phyloP scores from a whole-genome alignment of 2,797 vertebrate species.

The Clangula hyemalis region DNA sequence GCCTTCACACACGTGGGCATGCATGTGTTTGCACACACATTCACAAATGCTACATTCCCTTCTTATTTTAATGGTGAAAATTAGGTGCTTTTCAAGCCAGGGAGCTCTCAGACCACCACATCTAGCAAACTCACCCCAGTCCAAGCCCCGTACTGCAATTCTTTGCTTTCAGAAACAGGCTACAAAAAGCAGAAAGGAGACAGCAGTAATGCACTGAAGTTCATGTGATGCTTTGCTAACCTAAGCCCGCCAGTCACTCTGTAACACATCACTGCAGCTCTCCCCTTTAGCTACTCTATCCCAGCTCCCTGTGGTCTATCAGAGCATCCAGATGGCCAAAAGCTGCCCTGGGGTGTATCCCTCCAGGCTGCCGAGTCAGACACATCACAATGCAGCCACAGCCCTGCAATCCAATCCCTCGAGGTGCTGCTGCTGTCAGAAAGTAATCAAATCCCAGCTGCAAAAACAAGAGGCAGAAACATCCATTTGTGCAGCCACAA shows the following conservation, averaged over 20 bases:
- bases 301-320: background rate
- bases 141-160: background rate
- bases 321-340: background rate
- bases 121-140: background rate
- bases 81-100: background rate
- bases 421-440: background rate
- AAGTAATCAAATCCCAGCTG: background rate
- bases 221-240: fast-evolving
- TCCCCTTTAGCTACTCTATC: background rate
- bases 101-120: background rate
- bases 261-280: background rate
- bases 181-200: background rate
- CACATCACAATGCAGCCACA: background rate
- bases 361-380: background rate
- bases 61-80: background rate
- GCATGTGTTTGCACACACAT: fast-evolving
- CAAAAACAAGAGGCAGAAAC: background rate
- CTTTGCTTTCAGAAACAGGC: background rate
- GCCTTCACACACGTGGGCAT: background rate
- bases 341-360: background rate
- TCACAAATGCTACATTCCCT: fast-evolving
- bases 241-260: fast-evolving
- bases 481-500: fast-evolving
- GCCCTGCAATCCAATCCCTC: background rate
- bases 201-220: fast-evolving